These are phyloP conservation scores for Tupaia tana DNA, from an alignment of 2,113 vertebrate species.

Conservation along the genomic window DNA sequence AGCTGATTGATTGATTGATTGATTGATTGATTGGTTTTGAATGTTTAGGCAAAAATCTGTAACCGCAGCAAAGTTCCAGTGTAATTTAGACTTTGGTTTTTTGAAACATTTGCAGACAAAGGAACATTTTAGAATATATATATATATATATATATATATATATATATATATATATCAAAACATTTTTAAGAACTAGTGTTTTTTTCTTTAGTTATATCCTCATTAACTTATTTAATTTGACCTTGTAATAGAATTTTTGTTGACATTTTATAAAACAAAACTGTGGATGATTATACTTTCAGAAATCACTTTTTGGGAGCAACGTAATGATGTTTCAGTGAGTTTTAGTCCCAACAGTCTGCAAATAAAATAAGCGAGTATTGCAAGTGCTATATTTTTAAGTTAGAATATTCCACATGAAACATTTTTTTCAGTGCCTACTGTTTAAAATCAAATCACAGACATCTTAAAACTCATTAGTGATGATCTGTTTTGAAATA, in stretches of 20 bases:
- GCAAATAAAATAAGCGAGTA: conserved; percentile 26
- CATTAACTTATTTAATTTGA: not conserved
- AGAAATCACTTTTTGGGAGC: not conserved
- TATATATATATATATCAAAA: too few relatives aligned
- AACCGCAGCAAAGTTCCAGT: not conserved
- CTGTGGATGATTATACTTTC: not conserved
- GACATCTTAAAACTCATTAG: conserved; percentile 55
- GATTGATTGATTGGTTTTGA: not conserved
- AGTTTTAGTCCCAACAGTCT: conserved; percentile 27
- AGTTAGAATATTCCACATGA: not conserved
- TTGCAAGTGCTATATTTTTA: conserved; percentile 41
- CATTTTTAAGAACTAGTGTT: not conserved
- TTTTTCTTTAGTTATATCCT: not conserved
- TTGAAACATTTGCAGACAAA: not conserved
- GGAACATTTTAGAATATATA: not conserved
- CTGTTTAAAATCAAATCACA: conserved; percentile 71
- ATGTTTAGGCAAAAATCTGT: not conserved
- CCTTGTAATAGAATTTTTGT: not conserved
- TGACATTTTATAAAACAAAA: not conserved
- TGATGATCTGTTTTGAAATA: conserved; percentile 49
- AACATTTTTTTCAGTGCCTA: conserved; percentile 52
- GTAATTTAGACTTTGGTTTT: not conserved
- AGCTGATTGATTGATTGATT: too few relatives aligned
- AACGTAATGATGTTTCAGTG: not conserved
- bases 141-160: too few relatives aligned